phyloP scores from a whole-genome alignment of 2,113 vertebrate species.

The Manacus vitellinus region DNA sequence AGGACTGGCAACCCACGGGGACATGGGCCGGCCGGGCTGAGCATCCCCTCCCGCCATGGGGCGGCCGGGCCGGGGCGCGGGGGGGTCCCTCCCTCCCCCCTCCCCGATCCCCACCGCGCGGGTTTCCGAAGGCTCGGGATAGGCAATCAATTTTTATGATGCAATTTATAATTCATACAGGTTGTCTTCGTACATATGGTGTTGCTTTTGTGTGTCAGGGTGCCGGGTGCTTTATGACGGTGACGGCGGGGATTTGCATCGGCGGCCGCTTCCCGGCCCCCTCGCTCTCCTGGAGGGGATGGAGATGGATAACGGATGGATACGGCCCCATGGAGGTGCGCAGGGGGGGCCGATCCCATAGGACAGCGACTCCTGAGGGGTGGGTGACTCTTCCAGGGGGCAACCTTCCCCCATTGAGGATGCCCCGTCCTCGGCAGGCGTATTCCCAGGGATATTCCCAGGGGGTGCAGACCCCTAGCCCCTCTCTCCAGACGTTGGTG shows the following conservation, averaged over 20 bases:
- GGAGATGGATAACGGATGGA: slow-evolving; percentile 17
- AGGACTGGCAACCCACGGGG: background rate
- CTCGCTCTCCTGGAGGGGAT: slow-evolving; percentile 20
- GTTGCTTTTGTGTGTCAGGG: slow-evolving; percentile 65
- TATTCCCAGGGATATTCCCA: background rate
- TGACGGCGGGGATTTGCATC: slow-evolving; percentile 38
- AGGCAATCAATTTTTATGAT: slow-evolving; percentile 67
- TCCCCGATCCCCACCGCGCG: background rate
- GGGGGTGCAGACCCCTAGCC: accelerated
- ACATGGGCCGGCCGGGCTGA: background rate
- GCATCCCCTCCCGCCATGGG: background rate
- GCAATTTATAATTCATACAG: slow-evolving; percentile 69
- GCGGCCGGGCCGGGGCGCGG: accelerated
- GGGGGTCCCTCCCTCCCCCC: background rate
- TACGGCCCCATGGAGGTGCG: accelerated
- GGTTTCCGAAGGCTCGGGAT: background rate
- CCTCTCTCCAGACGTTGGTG: accelerated
- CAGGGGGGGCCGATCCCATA: accelerated
- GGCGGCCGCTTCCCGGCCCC: slow-evolving; percentile 20
- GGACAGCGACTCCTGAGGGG: accelerated
- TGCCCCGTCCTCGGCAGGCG: accelerated
- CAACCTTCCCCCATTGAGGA: accelerated
- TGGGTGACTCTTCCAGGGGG: background rate
- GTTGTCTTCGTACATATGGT: slow-evolving; percentile 73
- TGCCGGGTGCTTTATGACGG: slow-evolving; percentile 64